Evolutionary conservation across 2,888 invertebrate species (phyloP).

Genomic region (Ormyrus nitidulus): DNA sequence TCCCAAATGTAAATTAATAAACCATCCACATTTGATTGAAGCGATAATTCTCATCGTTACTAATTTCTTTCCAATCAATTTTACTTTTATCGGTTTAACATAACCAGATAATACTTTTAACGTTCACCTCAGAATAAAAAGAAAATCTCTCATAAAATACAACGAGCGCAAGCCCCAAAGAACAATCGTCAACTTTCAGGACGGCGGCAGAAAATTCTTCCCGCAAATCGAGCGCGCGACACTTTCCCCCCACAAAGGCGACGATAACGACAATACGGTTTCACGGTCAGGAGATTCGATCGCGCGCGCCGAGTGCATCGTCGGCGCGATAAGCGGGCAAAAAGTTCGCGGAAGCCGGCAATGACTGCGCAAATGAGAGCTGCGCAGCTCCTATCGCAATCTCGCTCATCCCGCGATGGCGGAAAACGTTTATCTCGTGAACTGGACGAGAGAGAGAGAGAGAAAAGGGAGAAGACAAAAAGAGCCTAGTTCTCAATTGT

Average conservation of each 20-base stretch:
- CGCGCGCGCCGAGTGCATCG: background rate
- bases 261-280: conserved; percentile 14
- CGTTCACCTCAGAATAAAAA: too few species aligned
- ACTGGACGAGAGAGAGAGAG: background rate
- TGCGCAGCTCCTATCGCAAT: conserved; percentile 1
- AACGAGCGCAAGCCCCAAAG: too few species aligned
- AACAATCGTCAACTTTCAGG: too few species aligned
- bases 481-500: conserved; percentile 17
- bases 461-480: background rate
- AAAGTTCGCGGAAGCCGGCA: conserved; percentile 33
- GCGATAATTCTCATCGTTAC: too few species aligned
- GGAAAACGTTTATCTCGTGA: conserved; percentile 39
- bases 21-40: too few species aligned
- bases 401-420: conserved; percentile 18
- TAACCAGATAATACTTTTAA: too few species aligned
- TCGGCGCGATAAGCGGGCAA: background rate
- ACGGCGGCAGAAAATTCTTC: too few species aligned
- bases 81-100: too few species aligned
- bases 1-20: too few species aligned
- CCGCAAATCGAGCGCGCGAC: background rate
- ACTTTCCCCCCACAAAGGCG: background rate
- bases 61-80: background rate
- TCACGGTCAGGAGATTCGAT: conserved; percentile 44
- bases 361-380: conserved; percentile 15
- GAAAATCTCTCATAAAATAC: too few species aligned